Evolutionary conservation across 1,140 invertebrate species (phyloP).

Genomic region (Lasioglossum baleicum): DNA sequence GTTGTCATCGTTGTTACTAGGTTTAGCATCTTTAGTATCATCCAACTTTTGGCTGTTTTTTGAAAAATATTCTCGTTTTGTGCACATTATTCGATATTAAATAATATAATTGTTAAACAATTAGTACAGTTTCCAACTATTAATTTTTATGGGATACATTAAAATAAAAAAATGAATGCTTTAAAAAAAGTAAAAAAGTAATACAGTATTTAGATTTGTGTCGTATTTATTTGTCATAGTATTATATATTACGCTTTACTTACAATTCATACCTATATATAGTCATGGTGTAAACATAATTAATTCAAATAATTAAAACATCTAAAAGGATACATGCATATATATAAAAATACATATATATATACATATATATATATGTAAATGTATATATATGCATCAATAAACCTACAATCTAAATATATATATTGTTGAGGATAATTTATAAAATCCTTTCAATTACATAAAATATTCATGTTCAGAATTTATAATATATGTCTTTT

Average conservation of each 20-base stretch:
- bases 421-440: background rate
- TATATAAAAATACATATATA: too few relatives aligned
- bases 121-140: background rate
- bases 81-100: background rate
- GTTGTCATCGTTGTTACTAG: background rate
- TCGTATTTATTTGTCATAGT: slow-evolving; percentile 25
- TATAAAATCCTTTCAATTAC: slow-evolving; percentile 13
- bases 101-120: background rate
- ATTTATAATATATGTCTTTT: slow-evolving; percentile 13
- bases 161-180: background rate
- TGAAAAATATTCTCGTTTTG: background rate
- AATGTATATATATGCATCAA: background rate
- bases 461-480: slow-evolving; percentile 14
- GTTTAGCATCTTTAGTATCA: background rate
- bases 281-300: slow-evolving; percentile 16
- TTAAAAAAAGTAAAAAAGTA: background rate
- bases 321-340: slow-evolving; percentile 12
- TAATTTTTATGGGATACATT: background rate
- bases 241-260: slow-evolving; percentile 14
- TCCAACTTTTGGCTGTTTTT: background rate
- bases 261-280: slow-evolving; percentile 19
- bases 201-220: background rate
- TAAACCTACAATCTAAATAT: background rate
- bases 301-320: slow-evolving; percentile 24
- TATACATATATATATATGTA: background rate